phyloP scores from a whole-genome alignment of 2,888 invertebrate species.

The Gisinianus flammeolus region DNA sequence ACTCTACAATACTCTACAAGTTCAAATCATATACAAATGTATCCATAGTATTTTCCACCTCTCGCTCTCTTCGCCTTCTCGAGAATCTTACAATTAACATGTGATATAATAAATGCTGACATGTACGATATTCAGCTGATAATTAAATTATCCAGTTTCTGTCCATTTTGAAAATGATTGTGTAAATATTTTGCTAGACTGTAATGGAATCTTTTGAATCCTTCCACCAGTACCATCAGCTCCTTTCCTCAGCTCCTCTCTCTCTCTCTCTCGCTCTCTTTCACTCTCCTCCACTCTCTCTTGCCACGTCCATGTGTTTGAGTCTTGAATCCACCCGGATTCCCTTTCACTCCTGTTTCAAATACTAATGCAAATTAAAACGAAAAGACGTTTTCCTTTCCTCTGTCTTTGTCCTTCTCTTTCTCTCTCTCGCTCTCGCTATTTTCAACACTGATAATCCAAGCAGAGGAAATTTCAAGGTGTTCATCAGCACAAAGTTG shows the following conservation, averaged over 20 bases:
- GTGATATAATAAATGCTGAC: not conserved
- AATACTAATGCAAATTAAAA: too few relatives aligned
- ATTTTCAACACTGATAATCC: not conserved
- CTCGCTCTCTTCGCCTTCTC: not conserved
- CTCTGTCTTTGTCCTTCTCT: not conserved
- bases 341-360: too few relatives aligned
- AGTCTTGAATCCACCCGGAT: too few relatives aligned
- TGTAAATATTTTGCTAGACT: not conserved
- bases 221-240: not conserved
- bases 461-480: not conserved
- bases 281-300: too few relatives aligned
- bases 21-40: too few relatives aligned
- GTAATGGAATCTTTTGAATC: constrained; percentile 9
- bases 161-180: constrained; percentile 9
- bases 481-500: too few relatives aligned
- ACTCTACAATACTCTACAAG: too few relatives aligned
- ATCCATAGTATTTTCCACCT: too few relatives aligned
- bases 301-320: too few relatives aligned
- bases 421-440: not conserved
- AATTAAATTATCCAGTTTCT: not conserved
- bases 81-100: not conserved
- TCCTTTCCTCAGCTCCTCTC: not conserved
- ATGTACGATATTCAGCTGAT: not conserved
- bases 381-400: not conserved
- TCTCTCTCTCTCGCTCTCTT: not conserved